Base-by-base conservation (phyloP, 2,888 invertebrate species). In the Habroteleia sp. region DNA sequence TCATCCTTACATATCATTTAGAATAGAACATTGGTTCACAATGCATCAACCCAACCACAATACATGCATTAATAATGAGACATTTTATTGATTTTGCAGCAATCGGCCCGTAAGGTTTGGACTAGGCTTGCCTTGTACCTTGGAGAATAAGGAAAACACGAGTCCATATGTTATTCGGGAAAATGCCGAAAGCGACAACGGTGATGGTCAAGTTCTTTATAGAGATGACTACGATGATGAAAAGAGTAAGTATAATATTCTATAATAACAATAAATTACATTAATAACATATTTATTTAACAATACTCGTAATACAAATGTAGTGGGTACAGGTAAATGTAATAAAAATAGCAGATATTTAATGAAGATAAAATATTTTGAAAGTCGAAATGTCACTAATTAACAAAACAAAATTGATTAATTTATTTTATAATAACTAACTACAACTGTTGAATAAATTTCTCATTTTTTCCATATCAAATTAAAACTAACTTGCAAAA, bases 141-240 rank as follows among this genome's bases (percentile, higher is more conserved):
- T 93, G 85, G 96, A 96, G 88, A 96, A 96, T 89, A 96, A 96
- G 89, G 96, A 96, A 89, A 96, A 96, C 86, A 91, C 95, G 50
- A 92, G 95, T 81, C 95, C 96, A 71, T 94, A 93, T 91, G 91
- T 92, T 81, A 93, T 93, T 84, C 91, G 92, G 76, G 93, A 93
- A 84, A 93, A 92, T 82, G 84, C 85, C 35, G 89, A 89, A 72
- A 85, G 85, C 81, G 93, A 93, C 81, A 91, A 92, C 39, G 91
- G 90, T 77, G 91, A 90, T 87, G 84, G 91, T 85, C 85, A 92
- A 90, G 92, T 94, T 77, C 92, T 94, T 79, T 94, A 95, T 89
- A 91, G 94, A 80, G 93, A 93, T 74, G 92, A 93, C 81, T 92
- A 93, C 80, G 91, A 91, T 84, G 91, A 91, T 84, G 93, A 92